phyloP scores from a whole-genome alignment of 2,113 vertebrate genomes.

The human (Homo sapiens) region DNA sequence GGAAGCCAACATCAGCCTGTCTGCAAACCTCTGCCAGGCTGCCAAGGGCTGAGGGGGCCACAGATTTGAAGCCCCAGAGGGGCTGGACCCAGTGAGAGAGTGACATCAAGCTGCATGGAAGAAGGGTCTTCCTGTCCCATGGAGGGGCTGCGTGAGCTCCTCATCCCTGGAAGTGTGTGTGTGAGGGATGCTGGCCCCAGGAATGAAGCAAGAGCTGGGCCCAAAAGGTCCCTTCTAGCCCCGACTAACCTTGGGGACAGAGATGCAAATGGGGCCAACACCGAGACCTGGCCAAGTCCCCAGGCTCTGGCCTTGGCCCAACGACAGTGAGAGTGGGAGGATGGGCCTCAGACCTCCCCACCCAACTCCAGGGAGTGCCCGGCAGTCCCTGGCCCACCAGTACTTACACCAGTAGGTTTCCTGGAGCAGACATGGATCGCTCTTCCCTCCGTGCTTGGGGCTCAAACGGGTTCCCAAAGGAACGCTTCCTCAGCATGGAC shows the following conservation, averaged over 20 bases:
- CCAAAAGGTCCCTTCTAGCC: not conserved
- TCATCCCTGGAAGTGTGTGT: not conserved
- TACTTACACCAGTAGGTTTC: constrained; percentile 94
- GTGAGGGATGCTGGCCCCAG: not conserved
- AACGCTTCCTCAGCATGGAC: constrained; percentile 98
- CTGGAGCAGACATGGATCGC: constrained; percentile 95
- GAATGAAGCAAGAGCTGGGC: not conserved
- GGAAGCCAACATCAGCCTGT: not conserved
- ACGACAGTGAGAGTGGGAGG: accelerated
- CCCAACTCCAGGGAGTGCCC: not conserved
- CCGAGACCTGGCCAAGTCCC: not conserved
- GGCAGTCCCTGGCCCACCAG: not conserved
- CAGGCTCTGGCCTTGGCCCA: not conserved
- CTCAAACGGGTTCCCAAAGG: constrained; percentile 97
- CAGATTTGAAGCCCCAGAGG: not conserved
- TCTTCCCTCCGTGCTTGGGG: constrained; percentile 91
- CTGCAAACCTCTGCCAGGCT: not conserved
- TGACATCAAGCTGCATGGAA: not conserved
- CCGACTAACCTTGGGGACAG: too few species aligned
- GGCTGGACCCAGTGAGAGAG: not conserved
- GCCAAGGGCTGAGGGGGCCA: not conserved
- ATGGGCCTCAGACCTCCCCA: not conserved
- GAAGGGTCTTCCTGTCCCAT: not conserved
- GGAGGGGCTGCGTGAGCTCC: too few species aligned
- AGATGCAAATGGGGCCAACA: not conserved